Evolutionary conservation across 1,140 invertebrate genomes (phyloP).

Genomic region (Sycobia sp.): DNA sequence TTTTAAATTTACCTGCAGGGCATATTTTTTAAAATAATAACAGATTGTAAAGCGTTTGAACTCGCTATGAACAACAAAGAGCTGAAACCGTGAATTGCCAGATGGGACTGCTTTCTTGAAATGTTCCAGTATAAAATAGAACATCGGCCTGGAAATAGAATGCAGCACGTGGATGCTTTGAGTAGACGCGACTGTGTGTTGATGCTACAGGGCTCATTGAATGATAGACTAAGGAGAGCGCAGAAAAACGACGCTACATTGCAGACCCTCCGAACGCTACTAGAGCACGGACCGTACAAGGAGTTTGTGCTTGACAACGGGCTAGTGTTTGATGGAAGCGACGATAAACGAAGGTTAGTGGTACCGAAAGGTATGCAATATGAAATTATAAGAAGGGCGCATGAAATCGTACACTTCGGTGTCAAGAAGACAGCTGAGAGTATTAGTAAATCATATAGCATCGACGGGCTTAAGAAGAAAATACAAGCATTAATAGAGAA

Average conservation of each 20-base stretch:
- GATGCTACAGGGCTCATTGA: neutral
- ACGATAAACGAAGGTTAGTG: slow-evolving; percentile 3
- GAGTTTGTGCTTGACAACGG: neutral
- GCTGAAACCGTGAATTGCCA: slow-evolving; percentile 40
- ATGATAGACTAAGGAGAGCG: neutral
- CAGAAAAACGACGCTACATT: neutral
- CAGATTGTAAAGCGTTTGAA: slow-evolving; percentile 49
- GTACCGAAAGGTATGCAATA: slow-evolving; percentile 25
- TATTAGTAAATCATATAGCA: slow-evolving; percentile 4
- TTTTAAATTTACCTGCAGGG: slow-evolving; percentile 55
- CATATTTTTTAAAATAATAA: slow-evolving; percentile 50
- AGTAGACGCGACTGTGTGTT: slow-evolving; percentile 26
- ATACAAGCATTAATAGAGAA: slow-evolving; percentile 7
- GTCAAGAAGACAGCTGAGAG: slow-evolving; percentile 9
- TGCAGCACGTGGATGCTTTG: slow-evolving; percentile 47
- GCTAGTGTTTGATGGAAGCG: neutral
- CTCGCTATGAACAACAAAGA: slow-evolving; percentile 44
- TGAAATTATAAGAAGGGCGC: slow-evolving; percentile 15
- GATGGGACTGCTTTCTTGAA: slow-evolving; percentile 47
- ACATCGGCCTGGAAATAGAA: slow-evolving; percentile 35
- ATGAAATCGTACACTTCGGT: slow-evolving; percentile 28
- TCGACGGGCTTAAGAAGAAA: slow-evolving; percentile 3
- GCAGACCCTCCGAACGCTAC: neutral
- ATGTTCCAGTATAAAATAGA: slow-evolving; percentile 43
- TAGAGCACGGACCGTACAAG: neutral